These are phyloP conservation scores for Herpailurus yagouaroundi DNA, from an alignment of 2,113 vertebrate species.

Conservation along the genomic window DNA sequence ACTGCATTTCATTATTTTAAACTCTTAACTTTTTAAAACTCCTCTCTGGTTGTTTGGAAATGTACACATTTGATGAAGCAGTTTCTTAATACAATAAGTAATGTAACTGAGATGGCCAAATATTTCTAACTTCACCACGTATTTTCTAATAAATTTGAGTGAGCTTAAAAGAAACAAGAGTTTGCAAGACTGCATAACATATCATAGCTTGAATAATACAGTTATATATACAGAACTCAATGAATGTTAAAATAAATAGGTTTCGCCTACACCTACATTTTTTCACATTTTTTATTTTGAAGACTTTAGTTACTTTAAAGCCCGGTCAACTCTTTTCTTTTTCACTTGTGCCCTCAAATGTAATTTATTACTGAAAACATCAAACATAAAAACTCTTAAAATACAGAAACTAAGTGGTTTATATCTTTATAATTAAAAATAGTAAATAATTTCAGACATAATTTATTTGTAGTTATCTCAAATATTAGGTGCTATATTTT, in stretches of 20 bases:
- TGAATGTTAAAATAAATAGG: neutral
- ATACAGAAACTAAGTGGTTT: neutral
- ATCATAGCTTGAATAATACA: neutral
- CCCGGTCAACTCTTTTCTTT: neutral
- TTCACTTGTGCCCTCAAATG: neutral
- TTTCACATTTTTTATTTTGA: neutral
- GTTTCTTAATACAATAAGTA: neutral
- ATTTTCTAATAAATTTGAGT: neutral
- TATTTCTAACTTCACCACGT: neutral
- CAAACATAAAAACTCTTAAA: neutral
- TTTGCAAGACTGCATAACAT: neutral
- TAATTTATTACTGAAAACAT: neutral
- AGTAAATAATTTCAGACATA: neutral
- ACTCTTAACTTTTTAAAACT: neutral
- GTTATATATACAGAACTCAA: neutral
- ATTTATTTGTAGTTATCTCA: neutral
- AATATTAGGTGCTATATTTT: neutral
- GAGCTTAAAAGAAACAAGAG: constrained; percentile 1
- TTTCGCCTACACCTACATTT: neutral
- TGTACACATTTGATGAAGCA: neutral
- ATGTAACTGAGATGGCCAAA: neutral
- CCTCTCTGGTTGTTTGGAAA: constrained; percentile 1
- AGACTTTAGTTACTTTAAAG: constrained; percentile 25
- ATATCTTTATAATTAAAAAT: neutral
- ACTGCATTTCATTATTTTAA: neutral